phyloP scores from a whole-genome alignment of 2,888 invertebrate species.

The Stramonita haemastoma region DNA sequence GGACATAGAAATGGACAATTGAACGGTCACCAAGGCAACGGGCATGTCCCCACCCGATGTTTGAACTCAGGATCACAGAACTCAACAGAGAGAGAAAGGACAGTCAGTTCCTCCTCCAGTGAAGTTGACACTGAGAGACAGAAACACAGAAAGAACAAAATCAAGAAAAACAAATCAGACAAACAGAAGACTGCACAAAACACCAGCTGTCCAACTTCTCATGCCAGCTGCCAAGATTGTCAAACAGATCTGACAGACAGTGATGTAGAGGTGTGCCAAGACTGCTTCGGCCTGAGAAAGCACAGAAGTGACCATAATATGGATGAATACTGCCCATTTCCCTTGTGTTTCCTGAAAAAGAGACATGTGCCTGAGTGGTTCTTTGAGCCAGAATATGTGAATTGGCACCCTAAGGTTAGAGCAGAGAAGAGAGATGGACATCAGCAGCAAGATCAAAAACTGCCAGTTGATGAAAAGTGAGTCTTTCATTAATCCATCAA shows the following conservation, averaged over 20 bases:
- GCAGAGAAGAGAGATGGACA: neutral
- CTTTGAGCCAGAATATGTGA: constrained; percentile 52
- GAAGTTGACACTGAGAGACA: neutral
- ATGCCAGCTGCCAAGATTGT: constrained; percentile 6
- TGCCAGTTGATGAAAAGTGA: neutral
- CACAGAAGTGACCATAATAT: neutral
- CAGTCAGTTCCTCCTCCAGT: constrained; percentile 5
- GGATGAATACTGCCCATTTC: neutral
- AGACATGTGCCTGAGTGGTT: constrained; percentile 48
- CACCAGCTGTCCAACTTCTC: neutral
- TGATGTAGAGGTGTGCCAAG: constrained; percentile 29
- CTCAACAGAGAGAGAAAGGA: neutral
- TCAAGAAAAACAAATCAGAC: constrained; percentile 6
- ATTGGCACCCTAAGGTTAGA: constrained; percentile 37
- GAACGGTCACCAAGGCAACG: constrained; percentile 1
- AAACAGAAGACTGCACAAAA: neutral
- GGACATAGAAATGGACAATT: neutral
- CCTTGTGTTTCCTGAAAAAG: neutral
- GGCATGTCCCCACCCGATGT: neutral
- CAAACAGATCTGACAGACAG: constrained; percentile 26
- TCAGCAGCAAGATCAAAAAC: neutral
- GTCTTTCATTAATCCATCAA: neutral
- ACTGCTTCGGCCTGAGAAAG: constrained; percentile 6
- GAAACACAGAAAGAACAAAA: neutral
- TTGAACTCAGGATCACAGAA: neutral